Conservation (phyloP, 2,113 vertebrate species). For the human region GRCh38 chr17:48290501-48291000, state of each 20-base stretch:
- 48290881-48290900: too few species aligned
- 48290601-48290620: not conserved
- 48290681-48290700: not conserved
- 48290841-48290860: conserved; percentile 57
- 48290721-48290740: not conserved
- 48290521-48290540: not conserved
- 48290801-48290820: conserved; percentile 43
- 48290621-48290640: not conserved
- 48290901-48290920: too few species aligned
- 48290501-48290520: not conserved
- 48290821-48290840: conserved; percentile 66
- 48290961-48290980: too few species aligned
- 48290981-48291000: too few species aligned
- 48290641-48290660: not conserved
- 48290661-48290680: not conserved
- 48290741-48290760: conserved; percentile 20
- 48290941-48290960: too few species aligned
- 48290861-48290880: too few species aligned
- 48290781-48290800: conserved; percentile 25
- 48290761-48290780: not conserved
- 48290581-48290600: not conserved
- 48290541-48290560: not conserved
- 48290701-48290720: not conserved
- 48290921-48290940: too few species aligned
- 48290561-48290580: not conserved